phyloP scores from a whole-genome alignment of 2,797 vertebrate genomes.

The Alca torda region DNA sequence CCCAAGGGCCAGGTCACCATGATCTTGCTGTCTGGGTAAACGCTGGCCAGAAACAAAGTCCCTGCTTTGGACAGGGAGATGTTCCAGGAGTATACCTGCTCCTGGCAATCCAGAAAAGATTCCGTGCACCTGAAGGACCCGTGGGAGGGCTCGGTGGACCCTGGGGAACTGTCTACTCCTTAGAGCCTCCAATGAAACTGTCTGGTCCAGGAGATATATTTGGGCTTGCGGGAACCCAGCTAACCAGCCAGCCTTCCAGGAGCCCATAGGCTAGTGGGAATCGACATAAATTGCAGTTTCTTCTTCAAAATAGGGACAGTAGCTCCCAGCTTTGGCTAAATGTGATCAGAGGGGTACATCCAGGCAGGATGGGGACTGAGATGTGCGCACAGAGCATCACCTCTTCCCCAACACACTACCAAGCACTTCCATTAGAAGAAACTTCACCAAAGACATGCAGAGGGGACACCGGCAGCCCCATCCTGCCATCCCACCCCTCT shows the following conservation, averaged over 20 bases:
- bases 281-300: accelerated
- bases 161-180: not conserved
- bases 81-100: not conserved
- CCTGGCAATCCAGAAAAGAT: not conserved
- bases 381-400: not conserved
- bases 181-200: not conserved
- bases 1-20: not conserved
- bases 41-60: not conserved
- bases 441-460: not conserved
- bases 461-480: not conserved
- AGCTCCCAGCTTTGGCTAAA: not conserved
- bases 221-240: not conserved
- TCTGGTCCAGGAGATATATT: not conserved
- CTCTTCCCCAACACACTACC: not conserved
- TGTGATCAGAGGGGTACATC: not conserved
- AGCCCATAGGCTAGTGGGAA: not conserved
- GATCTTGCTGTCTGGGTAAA: not conserved
- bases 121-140: not conserved
- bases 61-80: not conserved
- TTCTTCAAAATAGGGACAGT: not conserved
- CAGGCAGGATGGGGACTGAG: not conserved
- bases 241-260: not conserved
- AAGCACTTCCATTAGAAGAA: not conserved
- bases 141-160: not conserved
- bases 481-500: not conserved